phyloP scores from a whole-genome alignment of 2,113 vertebrate species.

The Microtus oregoni region DNA sequence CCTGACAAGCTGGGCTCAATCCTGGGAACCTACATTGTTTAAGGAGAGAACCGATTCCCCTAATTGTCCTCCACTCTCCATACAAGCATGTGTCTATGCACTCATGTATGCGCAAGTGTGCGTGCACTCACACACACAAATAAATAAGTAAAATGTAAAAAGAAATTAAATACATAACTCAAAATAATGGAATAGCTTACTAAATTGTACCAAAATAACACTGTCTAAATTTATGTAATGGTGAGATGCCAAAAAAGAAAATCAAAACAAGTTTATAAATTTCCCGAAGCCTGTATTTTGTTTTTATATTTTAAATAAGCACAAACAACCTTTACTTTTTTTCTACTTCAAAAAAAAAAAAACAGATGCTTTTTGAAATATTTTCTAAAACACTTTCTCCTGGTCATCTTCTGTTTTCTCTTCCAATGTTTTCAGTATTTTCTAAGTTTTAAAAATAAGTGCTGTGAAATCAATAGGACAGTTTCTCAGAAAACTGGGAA shows the following conservation, averaged over 20 bases:
- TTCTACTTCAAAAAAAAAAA: not conserved
- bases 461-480: not conserved
- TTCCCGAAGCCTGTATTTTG: not conserved
- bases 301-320: not conserved
- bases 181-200: conserved; percentile 54
- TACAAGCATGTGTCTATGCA: not conserved
- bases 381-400: conserved; percentile 57
- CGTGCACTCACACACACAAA: not conserved
- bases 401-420: conserved; percentile 54
- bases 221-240: conserved; percentile 25
- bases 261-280: conserved; percentile 50
- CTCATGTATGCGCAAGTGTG: not conserved
- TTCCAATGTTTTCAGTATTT: conserved; percentile 61
- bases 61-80: not conserved
- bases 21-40: too few species aligned
- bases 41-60: not conserved
- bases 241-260: not conserved
- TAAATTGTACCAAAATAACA: conserved; percentile 21
- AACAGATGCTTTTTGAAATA: conserved; percentile 35
- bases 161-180: conserved; percentile 11
- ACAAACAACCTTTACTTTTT: conserved; percentile 56
- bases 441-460: conserved; percentile 21
- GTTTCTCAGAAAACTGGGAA: not conserved
- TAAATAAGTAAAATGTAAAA: not conserved
- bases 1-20: not conserved